phyloP scores from a whole-genome alignment of 2,888 invertebrate genomes.

The Beris morrisii region DNA sequence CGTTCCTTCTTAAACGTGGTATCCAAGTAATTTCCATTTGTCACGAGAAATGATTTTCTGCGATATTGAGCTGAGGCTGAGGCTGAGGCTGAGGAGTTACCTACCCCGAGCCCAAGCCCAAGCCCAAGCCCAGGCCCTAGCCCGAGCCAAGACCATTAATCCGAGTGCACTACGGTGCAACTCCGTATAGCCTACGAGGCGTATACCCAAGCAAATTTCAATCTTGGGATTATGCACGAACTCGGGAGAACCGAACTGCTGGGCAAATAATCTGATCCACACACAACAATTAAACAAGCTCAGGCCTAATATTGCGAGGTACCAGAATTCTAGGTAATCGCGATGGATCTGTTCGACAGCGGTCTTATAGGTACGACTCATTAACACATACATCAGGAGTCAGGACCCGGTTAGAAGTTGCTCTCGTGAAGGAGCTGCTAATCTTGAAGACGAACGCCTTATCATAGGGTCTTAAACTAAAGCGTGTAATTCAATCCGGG shows the following conservation, averaged over 20 bases:
- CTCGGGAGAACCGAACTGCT: constrained; percentile 11
- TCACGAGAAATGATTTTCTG: constrained; percentile 40
- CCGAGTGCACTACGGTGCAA: constrained; percentile 6
- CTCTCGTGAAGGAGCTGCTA: constrained; percentile 10
- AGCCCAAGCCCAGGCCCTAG: too few species aligned
- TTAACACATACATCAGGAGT: constrained; percentile 33
- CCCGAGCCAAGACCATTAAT: constrained; percentile 27
- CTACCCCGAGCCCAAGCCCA: neutral
- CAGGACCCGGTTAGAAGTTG: neutral
- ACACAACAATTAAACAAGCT: constrained; percentile 40
- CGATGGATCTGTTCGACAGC: constrained; percentile 32
- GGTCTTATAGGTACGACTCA: constrained; percentile 37
- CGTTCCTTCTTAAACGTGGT: constrained; percentile 19
- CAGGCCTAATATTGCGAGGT: constrained; percentile 38
- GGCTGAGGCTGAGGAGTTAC: constrained; percentile 28
- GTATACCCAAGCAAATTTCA: constrained; percentile 22
- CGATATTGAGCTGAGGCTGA: constrained; percentile 34
- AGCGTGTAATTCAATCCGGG: constrained; percentile 13
- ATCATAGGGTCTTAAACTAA: constrained; percentile 9
- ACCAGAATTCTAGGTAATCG: constrained; percentile 38
- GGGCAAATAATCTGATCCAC: constrained; percentile 36
- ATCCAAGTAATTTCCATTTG: constrained; percentile 40
- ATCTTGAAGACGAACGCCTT: neutral
- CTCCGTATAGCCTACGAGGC: constrained; percentile 19
- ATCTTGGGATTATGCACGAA: constrained; percentile 25